Base-by-base conservation (phyloP, 2,888 invertebrate species). In the Pristionchus mayeri region DNA sequence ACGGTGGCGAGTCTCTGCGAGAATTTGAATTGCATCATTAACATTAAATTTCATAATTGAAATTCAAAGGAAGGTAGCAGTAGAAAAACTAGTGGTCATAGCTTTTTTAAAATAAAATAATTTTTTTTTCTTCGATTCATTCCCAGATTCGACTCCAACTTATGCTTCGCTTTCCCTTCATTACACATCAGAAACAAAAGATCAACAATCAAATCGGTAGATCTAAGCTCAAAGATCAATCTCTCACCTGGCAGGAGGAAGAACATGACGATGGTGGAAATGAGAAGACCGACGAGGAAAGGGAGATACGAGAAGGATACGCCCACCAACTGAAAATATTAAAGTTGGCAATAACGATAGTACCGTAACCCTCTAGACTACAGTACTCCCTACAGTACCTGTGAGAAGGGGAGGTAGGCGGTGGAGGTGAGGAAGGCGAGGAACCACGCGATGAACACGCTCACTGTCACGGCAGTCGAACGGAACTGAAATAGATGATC, bases 281-380 rank as follows among this genome's bases (percentile, higher is more conserved):
- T 83, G 30, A 85, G 85, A 67, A 93, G 91, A 1, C 93, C 89
- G 6, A 90, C 90, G 6, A 93, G 93, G 89, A 94, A 94, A 0
- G 94, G 94, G 16, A 94, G 86, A 88, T 93, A 94, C 63, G 93
- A 93, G 86, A 91, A 92, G 21, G 92, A 88, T 21, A 89, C 88
- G 11, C 92, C 92, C 21, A 92, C 92, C 24, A 91, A 81, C 91
- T 91, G 83, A 79, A 90, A 86, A 83, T 44, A 60, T 24, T 44
- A 44, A n/a, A 44, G 44, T 24, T 44, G 48, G 40, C 34, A 48
- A 84, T 24, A 18, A 71, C 40, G 85, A 52, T 48, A 48, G 50
- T 60, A 60, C 60, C 60, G 54, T 54, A 60, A 52, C 27, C 30
- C 27, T 60, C 4, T 9, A 4, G 16, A 21, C 60, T 40, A 40